Evolutionary conservation across 2,888 invertebrate genomes (phyloP), one percentile per base, ranked within the genome.

Genomic region (Tinea trinotella): DNA sequence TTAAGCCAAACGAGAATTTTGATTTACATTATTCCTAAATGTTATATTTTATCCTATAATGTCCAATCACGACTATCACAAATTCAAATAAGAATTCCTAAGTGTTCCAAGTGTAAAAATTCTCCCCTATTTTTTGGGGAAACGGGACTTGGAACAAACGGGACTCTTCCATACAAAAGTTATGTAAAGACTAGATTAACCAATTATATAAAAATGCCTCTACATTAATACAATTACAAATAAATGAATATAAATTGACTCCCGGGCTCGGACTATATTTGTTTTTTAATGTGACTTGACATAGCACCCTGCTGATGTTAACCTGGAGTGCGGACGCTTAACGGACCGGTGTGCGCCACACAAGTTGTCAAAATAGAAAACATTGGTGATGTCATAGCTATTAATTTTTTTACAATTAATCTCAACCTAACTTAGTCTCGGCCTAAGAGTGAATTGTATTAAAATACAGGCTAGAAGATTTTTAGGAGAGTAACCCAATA

Each of bases 21-120:
- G 12, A 17, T 35, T 18, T 49, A 34, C 40, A 52, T 50, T 57
- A 57, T 66, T 68, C 67, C 68, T 67, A 68, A 67, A 63, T 50
- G 13, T 24, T 50, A 12, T 24, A 18, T 20, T 50, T 24, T 12
- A 24, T 7, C 9, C 9, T 50, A 15, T 9, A 48, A 48, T 9
- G 1, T 50, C 24, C 24, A 24, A 50, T 50, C 50, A 50, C 50
- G 50, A 50, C 50, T 50, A 50, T 50, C 50, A 50, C 50, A 50
- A 48, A 10, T 19, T 48, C 17, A 12, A 20, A 48, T n/a, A 40
- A 2, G 40, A 13, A 40, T 15, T 40, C 40, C 40, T 40, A 40
- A 6, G 13, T 40, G 40, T 40, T 7, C 40, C 15, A 15, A 40
- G 13, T 40, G 7, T n/a, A 13, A 13, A 40, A 40, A 24, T 24